Evolutionary conservation across 2,797 vertebrate species (phyloP).

Genomic region (Margarornis squamiger): DNA sequence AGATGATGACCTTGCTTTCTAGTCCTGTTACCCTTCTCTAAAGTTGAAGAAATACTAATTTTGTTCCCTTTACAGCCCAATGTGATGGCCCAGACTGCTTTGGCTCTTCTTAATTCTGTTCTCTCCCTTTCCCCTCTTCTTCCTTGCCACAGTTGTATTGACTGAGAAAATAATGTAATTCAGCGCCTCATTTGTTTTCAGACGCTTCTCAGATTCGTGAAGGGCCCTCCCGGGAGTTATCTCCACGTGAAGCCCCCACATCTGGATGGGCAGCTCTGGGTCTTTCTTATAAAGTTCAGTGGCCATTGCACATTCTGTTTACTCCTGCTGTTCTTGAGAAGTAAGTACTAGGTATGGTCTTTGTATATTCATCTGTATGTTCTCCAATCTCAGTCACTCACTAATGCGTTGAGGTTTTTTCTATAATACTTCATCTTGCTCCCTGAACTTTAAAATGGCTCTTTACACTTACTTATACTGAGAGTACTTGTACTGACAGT

Average conservation of each 20-base stretch:
- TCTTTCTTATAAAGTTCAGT: constrained; percentile 95
- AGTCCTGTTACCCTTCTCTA: neutral
- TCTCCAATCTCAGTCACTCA: neutral
- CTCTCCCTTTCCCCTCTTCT: neutral
- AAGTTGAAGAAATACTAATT: neutral
- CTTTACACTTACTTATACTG: neutral
- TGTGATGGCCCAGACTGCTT: neutral
- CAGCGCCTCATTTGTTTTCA: constrained; percentile 57
- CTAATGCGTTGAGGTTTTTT: neutral
- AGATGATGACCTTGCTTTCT: neutral
- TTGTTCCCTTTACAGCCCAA: neutral
- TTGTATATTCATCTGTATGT: neutral
- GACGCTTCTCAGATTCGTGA: constrained; percentile 86
- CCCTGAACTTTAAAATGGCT: neutral
- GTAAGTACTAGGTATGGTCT: constrained; percentile 75
- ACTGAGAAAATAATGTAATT: neutral
- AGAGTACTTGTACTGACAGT: neutral
- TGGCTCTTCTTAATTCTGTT: neutral
- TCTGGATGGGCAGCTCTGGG: constrained; percentile 98
- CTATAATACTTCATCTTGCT: neutral
- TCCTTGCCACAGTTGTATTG: neutral
- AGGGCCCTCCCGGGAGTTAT: constrained; percentile 88
- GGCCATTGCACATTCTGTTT: constrained; percentile 98
- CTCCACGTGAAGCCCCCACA: constrained; percentile 90
- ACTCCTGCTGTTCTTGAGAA: constrained; percentile 96